phyloP scores from a whole-genome alignment of 2,113 vertebrate species.

The Bubo scandiacus region DNA sequence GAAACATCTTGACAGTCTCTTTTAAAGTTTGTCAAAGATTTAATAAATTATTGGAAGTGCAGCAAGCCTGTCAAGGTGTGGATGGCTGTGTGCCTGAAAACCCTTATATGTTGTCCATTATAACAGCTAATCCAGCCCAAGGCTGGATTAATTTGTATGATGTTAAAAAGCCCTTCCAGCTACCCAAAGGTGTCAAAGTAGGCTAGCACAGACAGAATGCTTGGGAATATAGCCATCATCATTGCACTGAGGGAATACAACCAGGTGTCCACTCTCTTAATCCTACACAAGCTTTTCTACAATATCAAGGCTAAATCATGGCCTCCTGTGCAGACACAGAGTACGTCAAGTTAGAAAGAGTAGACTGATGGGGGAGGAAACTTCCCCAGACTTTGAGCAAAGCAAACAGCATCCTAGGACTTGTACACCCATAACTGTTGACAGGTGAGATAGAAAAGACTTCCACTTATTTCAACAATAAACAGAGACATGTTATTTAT shows the following conservation, averaged over 20 bases:
- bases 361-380: not conserved
- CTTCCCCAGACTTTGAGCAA: not conserved
- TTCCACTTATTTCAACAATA: not conserved
- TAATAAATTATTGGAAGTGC: conserved; percentile 50
- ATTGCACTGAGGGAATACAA: not conserved
- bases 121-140: conserved; percentile 50
- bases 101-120: conserved; percentile 58
- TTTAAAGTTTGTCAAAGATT: conserved; percentile 63
- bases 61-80: conserved; percentile 56
- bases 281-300: not conserved
- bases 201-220: not conserved
- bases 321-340: not conserved
- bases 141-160: conserved; percentile 67
- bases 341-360: not conserved
- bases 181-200: conserved; percentile 45
- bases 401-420: not conserved
- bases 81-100: conserved; percentile 54
- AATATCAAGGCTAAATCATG: not conserved
- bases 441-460: not conserved
- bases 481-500: not conserved
- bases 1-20: conserved; percentile 54
- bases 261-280: conserved; percentile 3
- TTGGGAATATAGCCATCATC: not conserved
- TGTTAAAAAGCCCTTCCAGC: conserved; percentile 58
- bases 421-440: not conserved